A percentile compares a stretch with the other conserved stretches of the same genome.
phyloP scores from a whole-genome alignment of 2,888 invertebrate genomes.

The Tetropium fuscum region DNA sequence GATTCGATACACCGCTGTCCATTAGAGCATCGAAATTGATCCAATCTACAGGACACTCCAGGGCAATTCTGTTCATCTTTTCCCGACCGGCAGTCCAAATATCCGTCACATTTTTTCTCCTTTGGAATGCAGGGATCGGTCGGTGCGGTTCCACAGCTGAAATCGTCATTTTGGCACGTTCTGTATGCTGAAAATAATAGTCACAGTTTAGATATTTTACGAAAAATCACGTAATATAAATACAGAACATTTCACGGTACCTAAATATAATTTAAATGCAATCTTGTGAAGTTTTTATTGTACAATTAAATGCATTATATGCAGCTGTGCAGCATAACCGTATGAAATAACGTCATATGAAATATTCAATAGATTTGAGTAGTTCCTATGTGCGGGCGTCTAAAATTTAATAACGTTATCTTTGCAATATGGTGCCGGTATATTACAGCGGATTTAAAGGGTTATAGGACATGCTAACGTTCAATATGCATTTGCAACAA shows the following conservation, averaged over 20 bases:
- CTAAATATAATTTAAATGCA: too few species aligned
- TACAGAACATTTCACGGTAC: too few species aligned
- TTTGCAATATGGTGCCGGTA: background rate
- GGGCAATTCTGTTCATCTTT: constrained; percentile 85
- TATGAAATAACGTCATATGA: too few species aligned
- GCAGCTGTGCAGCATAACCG: too few species aligned
- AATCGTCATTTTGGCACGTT: constrained; percentile 88
- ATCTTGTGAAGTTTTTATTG: too few species aligned
- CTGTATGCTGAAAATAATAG: constrained; percentile 78
- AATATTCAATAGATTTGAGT: too few species aligned
- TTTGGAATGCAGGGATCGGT: constrained; percentile 88
- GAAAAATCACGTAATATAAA: too few species aligned
- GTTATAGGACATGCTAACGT: background rate
- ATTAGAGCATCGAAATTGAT: constrained; percentile 87
- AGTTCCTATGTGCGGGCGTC: too few species aligned
- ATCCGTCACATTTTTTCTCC: constrained; percentile 92
- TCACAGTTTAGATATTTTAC: too few species aligned
- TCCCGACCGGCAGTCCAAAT: constrained; percentile 86
- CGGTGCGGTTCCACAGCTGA: constrained; percentile 80
- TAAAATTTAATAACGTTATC: background rate
- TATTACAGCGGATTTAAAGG: background rate
- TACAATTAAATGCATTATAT: too few species aligned
- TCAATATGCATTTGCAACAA: constrained; percentile 10
- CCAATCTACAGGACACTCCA: constrained; percentile 79
- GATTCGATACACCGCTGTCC: constrained; percentile 86